These are phyloP conservation scores for Coracopsis vasa DNA, from an alignment of 2,113 vertebrate species.

Conservation along the genomic window DNA sequence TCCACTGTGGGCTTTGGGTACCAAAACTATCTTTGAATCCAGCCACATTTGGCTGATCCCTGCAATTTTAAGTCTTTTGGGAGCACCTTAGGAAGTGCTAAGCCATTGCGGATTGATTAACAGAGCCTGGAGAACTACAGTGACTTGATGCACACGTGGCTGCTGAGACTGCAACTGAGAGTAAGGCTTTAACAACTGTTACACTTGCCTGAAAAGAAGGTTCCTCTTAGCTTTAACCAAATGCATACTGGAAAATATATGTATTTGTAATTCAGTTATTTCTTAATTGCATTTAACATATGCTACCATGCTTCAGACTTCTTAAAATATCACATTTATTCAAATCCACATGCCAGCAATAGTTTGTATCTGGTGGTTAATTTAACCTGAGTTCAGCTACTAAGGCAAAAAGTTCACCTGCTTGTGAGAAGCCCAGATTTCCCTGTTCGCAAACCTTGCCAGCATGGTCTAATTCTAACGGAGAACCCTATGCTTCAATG, in stretches of 20 bases:
- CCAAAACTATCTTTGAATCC: not conserved
- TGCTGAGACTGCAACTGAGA: not conserved
- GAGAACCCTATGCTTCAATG: not conserved
- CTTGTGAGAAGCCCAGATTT: not conserved
- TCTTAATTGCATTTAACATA: slow-evolving; percentile 31
- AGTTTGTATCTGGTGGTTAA: not conserved
- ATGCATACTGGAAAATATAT: not conserved
- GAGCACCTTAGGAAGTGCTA: not conserved
- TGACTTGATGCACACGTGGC: accelerated
- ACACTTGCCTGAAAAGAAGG: not conserved
- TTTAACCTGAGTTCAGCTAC: not conserved
- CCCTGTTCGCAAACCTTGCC: not conserved
- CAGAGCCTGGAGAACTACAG: not conserved
- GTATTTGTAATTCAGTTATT: not conserved
- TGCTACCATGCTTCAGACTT: not conserved
- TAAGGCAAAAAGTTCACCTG: not conserved
- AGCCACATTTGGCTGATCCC: accelerated
- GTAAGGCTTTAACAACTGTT: not conserved
- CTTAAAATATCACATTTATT: slow-evolving; percentile 1
- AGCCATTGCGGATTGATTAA: accelerated
- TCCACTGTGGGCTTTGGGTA: not conserved
- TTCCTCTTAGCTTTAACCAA: not conserved
- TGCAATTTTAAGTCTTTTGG: not conserved
- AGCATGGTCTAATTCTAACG: not conserved
- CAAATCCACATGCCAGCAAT: not conserved